Percentiles rank a stretch among this genome's conserved stretches.
Evolutionary conservation across 2,888 invertebrate genomes (phyloP).

Genomic region (Himalopsyche anomala): DNA sequence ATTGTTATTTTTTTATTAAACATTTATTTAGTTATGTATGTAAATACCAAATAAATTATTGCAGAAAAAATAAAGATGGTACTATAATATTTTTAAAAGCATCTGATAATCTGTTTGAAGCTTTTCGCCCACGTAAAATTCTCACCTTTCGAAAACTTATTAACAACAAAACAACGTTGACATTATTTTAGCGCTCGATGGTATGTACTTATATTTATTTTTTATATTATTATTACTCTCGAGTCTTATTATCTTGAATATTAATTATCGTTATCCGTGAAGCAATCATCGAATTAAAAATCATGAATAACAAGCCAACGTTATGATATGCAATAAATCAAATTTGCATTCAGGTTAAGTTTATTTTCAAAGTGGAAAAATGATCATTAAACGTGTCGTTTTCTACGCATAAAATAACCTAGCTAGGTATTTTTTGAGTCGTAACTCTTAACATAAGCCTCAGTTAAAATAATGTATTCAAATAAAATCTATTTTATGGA

Average conservation of each 20-base stretch:
- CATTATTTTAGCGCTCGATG: constrained; percentile 17
- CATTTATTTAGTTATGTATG: too few species aligned
- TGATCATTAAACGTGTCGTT: neutral
- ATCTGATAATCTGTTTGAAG: neutral
- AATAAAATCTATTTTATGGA: too few species aligned
- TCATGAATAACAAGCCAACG: neutral
- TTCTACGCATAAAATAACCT: neutral
- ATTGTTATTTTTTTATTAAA: too few species aligned
- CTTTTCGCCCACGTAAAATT: constrained; percentile 4
- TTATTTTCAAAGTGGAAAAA: neutral
- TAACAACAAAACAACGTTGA: constrained; percentile 36
- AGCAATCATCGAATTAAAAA: neutral
- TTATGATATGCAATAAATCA: constrained; percentile 9
- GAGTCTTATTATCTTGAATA: constrained; percentile 5
- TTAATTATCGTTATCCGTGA: neutral
- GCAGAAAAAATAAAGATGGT: too few species aligned
- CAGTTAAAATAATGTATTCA: too few species aligned
- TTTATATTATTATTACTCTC: neutral
- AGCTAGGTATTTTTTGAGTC: too few species aligned
- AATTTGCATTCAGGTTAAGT: neutral
- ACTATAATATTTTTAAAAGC: too few species aligned
- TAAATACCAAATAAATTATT: too few species aligned
- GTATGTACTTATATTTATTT: neutral
- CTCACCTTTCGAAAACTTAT: constrained; percentile 15
- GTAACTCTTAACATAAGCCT: too few species aligned